Conservation (phyloP, 2,888 invertebrate genomes). For the Clusia tigrina region DNA sequence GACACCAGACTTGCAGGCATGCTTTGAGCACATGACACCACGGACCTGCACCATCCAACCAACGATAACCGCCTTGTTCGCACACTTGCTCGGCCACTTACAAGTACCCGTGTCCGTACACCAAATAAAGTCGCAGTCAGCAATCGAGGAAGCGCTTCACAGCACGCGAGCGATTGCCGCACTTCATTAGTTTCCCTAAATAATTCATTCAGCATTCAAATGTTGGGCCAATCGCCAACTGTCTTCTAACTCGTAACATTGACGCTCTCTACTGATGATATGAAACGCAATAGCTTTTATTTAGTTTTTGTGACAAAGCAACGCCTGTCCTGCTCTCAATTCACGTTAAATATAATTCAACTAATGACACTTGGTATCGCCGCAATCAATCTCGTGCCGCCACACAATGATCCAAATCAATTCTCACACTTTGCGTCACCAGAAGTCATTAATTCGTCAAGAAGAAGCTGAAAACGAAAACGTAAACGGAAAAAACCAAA, state of each 20-base stretch:
- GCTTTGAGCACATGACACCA: too few relatives aligned
- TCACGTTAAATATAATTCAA: constrained; percentile 14
- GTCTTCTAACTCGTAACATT: too few relatives aligned
- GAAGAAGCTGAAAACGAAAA: constrained; percentile 33
- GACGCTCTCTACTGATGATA: not conserved
- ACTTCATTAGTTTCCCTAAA: constrained; percentile 7
- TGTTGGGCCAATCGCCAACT: not conserved
- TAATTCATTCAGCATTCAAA: not conserved
- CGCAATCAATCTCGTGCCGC: constrained; percentile 31
- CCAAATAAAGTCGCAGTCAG: too few relatives aligned
- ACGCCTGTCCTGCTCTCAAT: not conserved
- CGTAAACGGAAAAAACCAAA: constrained; percentile 16
- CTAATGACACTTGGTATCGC: constrained; percentile 27
- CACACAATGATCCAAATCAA: constrained; percentile 22
- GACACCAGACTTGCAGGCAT: too few relatives aligned
- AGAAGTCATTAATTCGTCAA: constrained; percentile 53
- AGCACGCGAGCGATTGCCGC: constrained; percentile 8
- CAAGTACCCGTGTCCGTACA: too few relatives aligned
- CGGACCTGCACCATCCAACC: too few relatives aligned
- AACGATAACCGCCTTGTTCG: too few relatives aligned
- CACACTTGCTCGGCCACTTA: too few relatives aligned
- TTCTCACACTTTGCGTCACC: constrained; percentile 19
- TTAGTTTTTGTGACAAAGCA: not conserved
- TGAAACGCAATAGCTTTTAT: not conserved
- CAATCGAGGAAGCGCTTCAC: too few relatives aligned